These are phyloP conservation scores for Ardeotis arabs DNA, from an alignment of 2,113 vertebrate genomes.

Conservation along the genomic window DNA sequence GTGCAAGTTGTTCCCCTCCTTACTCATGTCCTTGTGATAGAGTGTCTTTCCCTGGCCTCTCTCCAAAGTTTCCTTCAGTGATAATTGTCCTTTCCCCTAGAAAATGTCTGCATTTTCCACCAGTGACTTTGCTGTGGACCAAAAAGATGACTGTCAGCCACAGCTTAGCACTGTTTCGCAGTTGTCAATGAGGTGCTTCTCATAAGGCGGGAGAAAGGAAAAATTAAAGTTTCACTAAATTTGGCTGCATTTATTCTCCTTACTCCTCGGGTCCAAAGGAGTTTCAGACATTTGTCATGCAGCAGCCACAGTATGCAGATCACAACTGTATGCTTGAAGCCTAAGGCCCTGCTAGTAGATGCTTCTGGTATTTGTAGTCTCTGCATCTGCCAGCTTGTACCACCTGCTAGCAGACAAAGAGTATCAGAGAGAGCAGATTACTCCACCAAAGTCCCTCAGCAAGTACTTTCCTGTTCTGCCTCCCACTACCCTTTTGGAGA, in stretches of 20 bases:
- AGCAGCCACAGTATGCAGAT: not conserved
- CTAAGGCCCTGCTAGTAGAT: not conserved
- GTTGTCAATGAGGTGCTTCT: not conserved
- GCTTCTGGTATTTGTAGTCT: not conserved
- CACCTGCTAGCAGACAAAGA: fast-evolving
- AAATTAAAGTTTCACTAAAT: not conserved
- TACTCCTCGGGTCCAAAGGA: not conserved
- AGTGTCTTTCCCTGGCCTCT: not conserved
- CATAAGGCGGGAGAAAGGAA: not conserved
- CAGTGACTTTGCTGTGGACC: not conserved
- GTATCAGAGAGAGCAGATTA: not conserved
- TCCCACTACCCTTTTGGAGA: fast-evolving
- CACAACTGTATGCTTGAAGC: fast-evolving
- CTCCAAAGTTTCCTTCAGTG: not conserved
- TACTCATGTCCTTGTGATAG: not conserved
- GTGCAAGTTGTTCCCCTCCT: not conserved
- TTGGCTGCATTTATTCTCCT: not conserved
- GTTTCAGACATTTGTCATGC: not conserved
- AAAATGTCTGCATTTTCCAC: not conserved
- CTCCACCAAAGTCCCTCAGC: not conserved
- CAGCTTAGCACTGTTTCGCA: not conserved
- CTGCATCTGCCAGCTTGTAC: not conserved
- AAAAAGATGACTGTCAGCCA: not conserved
- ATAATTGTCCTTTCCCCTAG: not conserved
- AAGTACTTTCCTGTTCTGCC: not conserved